A percentile compares a stretch with the other conserved stretches of the same genome.
Conservation (phyloP, 2,888 invertebrate genomes). For the Kryphioiulus occultus region DNA sequence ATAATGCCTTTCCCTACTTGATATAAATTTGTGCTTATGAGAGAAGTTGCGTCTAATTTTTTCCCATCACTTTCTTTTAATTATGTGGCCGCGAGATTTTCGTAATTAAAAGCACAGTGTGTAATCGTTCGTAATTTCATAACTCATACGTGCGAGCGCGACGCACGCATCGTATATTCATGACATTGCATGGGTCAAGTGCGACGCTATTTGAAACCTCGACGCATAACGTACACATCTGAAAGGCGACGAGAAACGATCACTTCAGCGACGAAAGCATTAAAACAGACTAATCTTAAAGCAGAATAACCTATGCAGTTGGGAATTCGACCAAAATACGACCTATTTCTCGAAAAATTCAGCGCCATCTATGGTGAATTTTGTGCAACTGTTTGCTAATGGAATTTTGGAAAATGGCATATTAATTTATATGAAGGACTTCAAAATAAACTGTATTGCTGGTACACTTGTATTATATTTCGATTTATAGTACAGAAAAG, state of each 20-base stretch:
- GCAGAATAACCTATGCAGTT: background rate
- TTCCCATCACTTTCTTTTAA: conserved; percentile 48
- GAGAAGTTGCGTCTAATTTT: conserved; percentile 42
- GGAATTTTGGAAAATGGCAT: too few relatives aligned
- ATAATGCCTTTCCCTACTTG: conserved; percentile 39
- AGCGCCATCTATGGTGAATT: too few relatives aligned
- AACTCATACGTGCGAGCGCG: background rate
- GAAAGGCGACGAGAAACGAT: background rate
- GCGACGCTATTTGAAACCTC: background rate
- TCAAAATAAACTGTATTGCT: too few relatives aligned
- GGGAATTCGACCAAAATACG: too few relatives aligned
- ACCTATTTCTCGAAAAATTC: too few relatives aligned
- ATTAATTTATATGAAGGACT: too few relatives aligned
- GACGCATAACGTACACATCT: background rate
- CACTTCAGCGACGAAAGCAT: background rate
- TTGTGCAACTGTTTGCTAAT: too few relatives aligned
- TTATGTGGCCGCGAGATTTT: conserved; percentile 48
- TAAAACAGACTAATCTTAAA: background rate
- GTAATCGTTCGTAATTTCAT: conserved; percentile 50
- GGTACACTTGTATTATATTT: too few relatives aligned
- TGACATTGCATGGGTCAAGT: conserved; percentile 2
- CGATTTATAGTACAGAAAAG: too few relatives aligned
- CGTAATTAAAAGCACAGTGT: conserved; percentile 50
- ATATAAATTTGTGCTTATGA: conserved; percentile 37
- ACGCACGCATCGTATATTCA: background rate